Percentiles rank a stretch among this genome's conserved stretches.
phyloP scores from a whole-genome alignment of 1,140 invertebrate genomes.

The Bombyx mandarina region DNA sequence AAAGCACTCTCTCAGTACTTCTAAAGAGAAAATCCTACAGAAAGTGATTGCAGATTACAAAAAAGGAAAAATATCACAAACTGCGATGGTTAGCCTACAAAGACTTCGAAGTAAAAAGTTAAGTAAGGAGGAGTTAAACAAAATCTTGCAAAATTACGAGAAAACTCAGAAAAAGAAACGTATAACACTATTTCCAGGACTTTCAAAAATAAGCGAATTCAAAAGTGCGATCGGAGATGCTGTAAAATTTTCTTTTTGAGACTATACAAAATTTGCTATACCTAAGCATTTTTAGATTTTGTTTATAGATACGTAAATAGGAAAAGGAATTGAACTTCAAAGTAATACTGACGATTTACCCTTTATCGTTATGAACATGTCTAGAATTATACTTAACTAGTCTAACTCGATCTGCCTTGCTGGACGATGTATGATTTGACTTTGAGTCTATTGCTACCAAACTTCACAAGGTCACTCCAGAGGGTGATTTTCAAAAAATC shows the following conservation, averaged over 20 bases:
- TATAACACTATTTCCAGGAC: neutral
- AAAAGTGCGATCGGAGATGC: neutral
- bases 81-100: slow-evolving; percentile 2
- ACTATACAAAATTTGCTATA: no score
- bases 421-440: no score
- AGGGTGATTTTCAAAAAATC: no score
- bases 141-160: slow-evolving; percentile 10
- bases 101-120: slow-evolving; percentile 8
- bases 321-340: no score
- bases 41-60: slow-evolving; percentile 13
- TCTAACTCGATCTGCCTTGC: no score
- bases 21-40: slow-evolving; percentile 8
- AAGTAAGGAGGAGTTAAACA: slow-evolving; percentile 9
- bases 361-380: no score
- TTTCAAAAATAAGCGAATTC: slow-evolving; percentile 2
- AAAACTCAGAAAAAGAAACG: slow-evolving; percentile 8
- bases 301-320: neutral
- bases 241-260: no score
- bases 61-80: slow-evolving; percentile 10
- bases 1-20: slow-evolving; percentile 7
- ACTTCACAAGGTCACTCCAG: no score
- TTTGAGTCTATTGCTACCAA: no score
- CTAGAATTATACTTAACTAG: no score
- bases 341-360: no score
- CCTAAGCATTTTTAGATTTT: no score